phyloP scores from a whole-genome alignment of 2,113 vertebrate genomes.

The Phalacrocorax brasilianus region DNA sequence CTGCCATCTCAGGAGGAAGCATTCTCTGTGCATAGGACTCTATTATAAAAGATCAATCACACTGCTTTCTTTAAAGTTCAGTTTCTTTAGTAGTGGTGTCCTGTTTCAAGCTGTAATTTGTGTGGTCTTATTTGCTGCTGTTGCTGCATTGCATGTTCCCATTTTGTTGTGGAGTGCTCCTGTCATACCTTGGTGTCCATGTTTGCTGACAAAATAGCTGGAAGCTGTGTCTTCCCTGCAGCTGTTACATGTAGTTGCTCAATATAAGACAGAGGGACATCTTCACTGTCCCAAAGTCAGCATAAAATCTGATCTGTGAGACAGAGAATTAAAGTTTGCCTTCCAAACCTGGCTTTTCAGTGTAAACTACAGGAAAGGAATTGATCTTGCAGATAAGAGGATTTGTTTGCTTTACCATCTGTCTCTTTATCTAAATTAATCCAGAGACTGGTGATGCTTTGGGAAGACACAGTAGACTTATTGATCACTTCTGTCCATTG shows the following conservation, averaged over 20 bases:
- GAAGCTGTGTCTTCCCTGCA: neutral
- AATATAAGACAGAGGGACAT: neutral
- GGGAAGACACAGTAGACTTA: neutral
- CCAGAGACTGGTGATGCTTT: neutral
- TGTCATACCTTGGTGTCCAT: neutral
- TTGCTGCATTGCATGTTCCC: rapidly evolving
- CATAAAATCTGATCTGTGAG: neutral
- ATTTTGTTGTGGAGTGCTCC: neutral
- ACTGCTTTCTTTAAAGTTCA: neutral
- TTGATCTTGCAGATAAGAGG: neutral
- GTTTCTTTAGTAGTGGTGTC: neutral
- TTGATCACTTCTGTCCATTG: neutral
- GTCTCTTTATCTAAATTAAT: neutral
- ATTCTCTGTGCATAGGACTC: neutral
- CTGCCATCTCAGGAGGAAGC: neutral
- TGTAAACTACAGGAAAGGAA: neutral
- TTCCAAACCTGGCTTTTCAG: neutral
- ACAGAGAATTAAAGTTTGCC: neutral
- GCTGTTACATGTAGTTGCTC: neutral
- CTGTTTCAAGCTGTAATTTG: neutral
- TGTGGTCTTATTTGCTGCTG: neutral
- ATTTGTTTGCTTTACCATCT: neutral
- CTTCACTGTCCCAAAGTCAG: neutral
- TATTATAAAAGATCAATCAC: neutral
- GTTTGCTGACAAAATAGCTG: neutral